These are phyloP conservation scores for Trematomus loennbergii DNA, from an alignment of 2,113 vertebrate genomes.

Conservation along the genomic window DNA sequence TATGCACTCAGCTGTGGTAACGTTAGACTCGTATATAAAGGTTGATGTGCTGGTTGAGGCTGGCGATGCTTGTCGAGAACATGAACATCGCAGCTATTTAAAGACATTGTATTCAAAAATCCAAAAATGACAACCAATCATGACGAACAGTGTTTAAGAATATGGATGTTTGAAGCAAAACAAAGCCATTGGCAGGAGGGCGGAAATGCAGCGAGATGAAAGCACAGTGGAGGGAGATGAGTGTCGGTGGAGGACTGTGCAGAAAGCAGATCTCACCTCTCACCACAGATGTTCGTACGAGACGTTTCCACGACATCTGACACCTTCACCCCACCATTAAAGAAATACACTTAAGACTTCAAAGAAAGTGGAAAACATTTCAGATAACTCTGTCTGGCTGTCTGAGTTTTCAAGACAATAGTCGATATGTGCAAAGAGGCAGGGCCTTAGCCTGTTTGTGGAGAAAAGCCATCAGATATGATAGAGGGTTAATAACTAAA, in stretches of 20 bases:
- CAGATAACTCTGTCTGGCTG: slow-evolving; percentile 10
- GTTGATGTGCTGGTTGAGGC: slow-evolving; percentile 75
- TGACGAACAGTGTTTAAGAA: slow-evolving; percentile 68
- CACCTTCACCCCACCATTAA: slow-evolving; percentile 29
- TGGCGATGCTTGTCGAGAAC: slow-evolving; percentile 37
- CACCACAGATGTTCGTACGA: slow-evolving; percentile 10
- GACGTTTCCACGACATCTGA: slow-evolving; percentile 12
- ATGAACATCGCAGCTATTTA: slow-evolving; percentile 45
- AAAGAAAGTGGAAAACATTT: slow-evolving; percentile 36
- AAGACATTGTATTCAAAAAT: slow-evolving; percentile 32
- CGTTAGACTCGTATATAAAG: slow-evolving; percentile 44
- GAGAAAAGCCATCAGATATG: slow-evolving; percentile 52
- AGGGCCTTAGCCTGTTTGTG: slow-evolving; percentile 55
- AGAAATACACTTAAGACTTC: slow-evolving; percentile 13
- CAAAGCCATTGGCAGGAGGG: slow-evolving; percentile 59
- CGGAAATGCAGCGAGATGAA: slow-evolving; percentile 44
- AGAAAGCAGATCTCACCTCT: slow-evolving; percentile 32
- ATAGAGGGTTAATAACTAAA: slow-evolving; percentile 59
- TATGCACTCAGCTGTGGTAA: slow-evolving; percentile 67
- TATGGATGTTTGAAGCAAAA: slow-evolving; percentile 65
- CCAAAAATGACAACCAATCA: slow-evolving; percentile 45
- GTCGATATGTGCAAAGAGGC: slow-evolving; percentile 78
- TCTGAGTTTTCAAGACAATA: slow-evolving; percentile 48
- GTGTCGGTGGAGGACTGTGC: slow-evolving; percentile 51
- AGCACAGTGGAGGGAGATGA: slow-evolving; percentile 27